Evolutionary conservation across 2,797 vertebrate genomes (phyloP).

Genomic region (Lepus oiostolus): DNA sequence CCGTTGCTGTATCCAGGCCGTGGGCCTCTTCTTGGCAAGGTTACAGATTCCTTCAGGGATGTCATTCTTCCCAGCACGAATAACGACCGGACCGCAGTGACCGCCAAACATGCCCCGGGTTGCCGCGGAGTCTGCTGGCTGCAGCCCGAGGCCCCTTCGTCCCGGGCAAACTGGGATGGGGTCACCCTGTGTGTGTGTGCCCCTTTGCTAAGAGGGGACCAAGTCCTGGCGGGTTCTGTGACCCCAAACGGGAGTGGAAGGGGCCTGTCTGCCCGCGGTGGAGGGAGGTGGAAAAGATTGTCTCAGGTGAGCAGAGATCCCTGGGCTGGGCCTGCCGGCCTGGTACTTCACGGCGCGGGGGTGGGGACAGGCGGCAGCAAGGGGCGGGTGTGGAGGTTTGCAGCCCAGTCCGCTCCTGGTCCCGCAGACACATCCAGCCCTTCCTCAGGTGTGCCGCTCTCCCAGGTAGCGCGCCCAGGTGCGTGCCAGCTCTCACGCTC

Average conservation of each 20-base stretch:
- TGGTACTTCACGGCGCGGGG: not conserved
- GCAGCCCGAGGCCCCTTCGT: accelerated
- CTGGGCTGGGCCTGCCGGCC: not conserved
- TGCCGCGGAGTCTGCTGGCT: not conserved
- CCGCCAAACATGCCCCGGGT: accelerated
- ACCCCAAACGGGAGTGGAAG: not conserved
- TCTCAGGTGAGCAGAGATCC: not conserved
- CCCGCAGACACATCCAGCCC: not conserved
- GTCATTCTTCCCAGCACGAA: not conserved
- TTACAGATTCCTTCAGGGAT: not conserved
- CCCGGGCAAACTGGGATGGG: accelerated
- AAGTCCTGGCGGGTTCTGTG: not conserved
- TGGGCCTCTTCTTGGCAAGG: not conserved
- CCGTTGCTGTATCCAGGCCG: not conserved
- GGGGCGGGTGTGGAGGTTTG: not conserved
- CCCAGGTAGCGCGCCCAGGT: not conserved
- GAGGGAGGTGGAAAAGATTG: not conserved
- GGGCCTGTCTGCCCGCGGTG: not conserved
- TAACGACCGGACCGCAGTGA: not conserved
- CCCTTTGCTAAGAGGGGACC: not conserved
- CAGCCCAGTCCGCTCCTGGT: not conserved
- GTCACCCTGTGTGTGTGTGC: not conserved
- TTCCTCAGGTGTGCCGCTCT: not conserved
- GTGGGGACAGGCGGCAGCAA: not conserved
- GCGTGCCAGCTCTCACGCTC: not conserved